Evolutionary conservation across 2,888 invertebrate species (phyloP), one percentile per base, ranked within the genome.

Genomic region (Choristoneura rosaceana): DNA sequence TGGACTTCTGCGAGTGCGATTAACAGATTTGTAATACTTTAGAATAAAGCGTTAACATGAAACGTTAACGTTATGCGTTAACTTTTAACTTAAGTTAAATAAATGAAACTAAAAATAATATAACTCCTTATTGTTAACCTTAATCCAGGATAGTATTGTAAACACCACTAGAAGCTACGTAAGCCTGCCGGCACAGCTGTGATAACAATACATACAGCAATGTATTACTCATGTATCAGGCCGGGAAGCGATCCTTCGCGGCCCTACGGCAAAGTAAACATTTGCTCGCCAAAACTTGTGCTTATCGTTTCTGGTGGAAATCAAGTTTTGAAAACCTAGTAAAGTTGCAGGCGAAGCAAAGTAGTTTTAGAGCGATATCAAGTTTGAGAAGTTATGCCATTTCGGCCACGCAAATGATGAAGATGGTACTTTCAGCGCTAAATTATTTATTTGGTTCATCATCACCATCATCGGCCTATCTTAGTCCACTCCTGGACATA

Each of bases 161-260:
- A 33, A 9, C 34, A 47, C 63, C 63, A 33, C 15, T 50, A 8
- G 15, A 17, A 15, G 15, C 50, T 60, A n/a, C n/a, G n/a, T 15
- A 8, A 15, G 33, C 9, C 33, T 34, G 47, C 38, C 4, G 15
- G n/a, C 25, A 8, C 15, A 34, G 63, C 63, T 63, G 63, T 33
- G 25, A 63, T 63, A 63, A 63, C 63, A 50, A 63, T 50, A 34
- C 47, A 50, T 63, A 63, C 45, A 17, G n/a, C 15, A 52, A 52
- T 52, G 9, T 52, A 52, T n/a, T 52, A 52, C n/a, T 52, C 17
- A 52, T 52, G 50, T 17, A 52, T 52, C 50, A 52, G 50, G 50
- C 50, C 7, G 7, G 47, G n/a, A 47, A 47, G 50, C 17, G 17
- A 0, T 15, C 50, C 50, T 52, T 8, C 9, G 9, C 15, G 47